These are phyloP conservation scores for Trissonchulus latispiculum DNA, from an alignment of 2,888 invertebrate genomes.

Conservation along the genomic window DNA sequence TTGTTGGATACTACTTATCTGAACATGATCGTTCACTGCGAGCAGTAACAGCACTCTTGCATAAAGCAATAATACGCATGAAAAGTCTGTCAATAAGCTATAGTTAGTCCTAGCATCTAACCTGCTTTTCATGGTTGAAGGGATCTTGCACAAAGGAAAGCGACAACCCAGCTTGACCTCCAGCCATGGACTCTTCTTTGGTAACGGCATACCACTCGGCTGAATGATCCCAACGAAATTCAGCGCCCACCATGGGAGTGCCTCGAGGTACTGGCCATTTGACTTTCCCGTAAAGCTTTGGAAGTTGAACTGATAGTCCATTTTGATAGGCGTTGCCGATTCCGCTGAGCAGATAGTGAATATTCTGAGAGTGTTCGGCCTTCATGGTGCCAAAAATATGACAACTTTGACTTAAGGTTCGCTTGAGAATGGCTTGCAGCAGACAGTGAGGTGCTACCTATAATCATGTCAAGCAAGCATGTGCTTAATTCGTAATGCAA, in stretches of 20 bases:
- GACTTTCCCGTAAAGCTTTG: conserved; percentile 63
- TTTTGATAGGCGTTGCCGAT: conserved; percentile 66
- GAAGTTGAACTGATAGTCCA: conserved; percentile 65
- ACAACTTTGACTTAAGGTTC: conserved; percentile 63
- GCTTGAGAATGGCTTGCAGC: conserved; percentile 80
- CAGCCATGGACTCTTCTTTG: too few species aligned
- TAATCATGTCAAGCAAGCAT: too few species aligned
- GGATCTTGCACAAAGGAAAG: too few species aligned
- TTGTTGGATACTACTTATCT: too few species aligned
- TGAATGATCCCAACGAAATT: conserved; percentile 77
- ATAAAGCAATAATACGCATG: too few species aligned
- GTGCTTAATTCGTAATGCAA: too few species aligned
- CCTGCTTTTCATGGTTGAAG: too few species aligned
- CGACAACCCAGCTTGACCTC: too few species aligned
- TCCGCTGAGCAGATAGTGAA: conserved; percentile 62
- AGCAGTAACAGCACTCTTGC: too few species aligned
- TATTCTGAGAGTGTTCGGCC: conserved; percentile 61
- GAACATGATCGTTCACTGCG: too few species aligned
- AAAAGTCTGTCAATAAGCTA: too few species aligned
- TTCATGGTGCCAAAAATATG: conserved; percentile 76
- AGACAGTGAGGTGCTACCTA: conserved; percentile 81
- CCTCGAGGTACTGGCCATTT: conserved; percentile 71
- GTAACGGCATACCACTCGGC: conserved; percentile 73
- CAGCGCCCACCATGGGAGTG: conserved; percentile 70
- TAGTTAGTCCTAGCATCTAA: too few species aligned